These are phyloP conservation scores for Portevinia maculata DNA, from an alignment of 2,888 invertebrate species.

Conservation along the genomic window DNA sequence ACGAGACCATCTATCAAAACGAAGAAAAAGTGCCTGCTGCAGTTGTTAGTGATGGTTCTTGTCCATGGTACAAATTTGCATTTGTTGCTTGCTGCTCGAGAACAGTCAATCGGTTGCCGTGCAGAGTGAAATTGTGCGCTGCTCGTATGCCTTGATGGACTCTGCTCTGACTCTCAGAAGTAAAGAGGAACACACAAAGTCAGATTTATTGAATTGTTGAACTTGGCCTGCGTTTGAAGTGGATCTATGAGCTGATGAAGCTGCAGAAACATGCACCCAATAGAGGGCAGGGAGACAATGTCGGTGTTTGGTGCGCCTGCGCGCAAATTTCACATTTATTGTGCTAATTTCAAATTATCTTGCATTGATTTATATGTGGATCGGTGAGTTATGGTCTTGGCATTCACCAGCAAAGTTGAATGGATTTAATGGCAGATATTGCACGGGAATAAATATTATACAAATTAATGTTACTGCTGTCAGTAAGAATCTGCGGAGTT, in stretches of 20 bases:
- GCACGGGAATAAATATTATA: conserved; percentile 54
- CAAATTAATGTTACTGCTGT: conserved; percentile 56
- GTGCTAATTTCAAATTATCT: conserved; percentile 74
- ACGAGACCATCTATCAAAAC: conserved; percentile 66
- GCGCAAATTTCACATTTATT: conserved; percentile 73
- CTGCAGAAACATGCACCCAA: conserved; percentile 65
- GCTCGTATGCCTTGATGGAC: conserved; percentile 55
- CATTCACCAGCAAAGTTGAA: conserved; percentile 40
- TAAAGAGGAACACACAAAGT: conserved; percentile 55
- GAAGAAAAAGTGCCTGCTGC: conserved; percentile 55
- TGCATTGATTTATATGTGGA: conserved; percentile 70
- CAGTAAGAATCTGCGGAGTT: conserved; percentile 15
- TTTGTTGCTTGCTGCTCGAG: conserved; percentile 56
- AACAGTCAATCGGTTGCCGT: conserved; percentile 58
- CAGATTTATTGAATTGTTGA: conserved; percentile 74
- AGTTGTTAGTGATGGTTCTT: conserved; percentile 71
- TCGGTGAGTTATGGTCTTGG: conserved; percentile 70
- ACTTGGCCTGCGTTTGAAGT: conserved; percentile 67
- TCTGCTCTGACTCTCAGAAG: conserved; percentile 16
- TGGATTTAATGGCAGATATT: conserved; percentile 45
- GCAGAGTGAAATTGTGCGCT: conserved; percentile 35
- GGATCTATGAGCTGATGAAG: conserved; percentile 70
- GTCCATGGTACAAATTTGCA: conserved; percentile 73
- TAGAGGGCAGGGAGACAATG: conserved; percentile 30
- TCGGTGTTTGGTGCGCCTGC: conserved; percentile 40